A percentile compares a stretch with the other conserved stretches of the same genome.
Conservation (phyloP, 2,113 vertebrate species). For the Paratilapia polleni region DNA sequence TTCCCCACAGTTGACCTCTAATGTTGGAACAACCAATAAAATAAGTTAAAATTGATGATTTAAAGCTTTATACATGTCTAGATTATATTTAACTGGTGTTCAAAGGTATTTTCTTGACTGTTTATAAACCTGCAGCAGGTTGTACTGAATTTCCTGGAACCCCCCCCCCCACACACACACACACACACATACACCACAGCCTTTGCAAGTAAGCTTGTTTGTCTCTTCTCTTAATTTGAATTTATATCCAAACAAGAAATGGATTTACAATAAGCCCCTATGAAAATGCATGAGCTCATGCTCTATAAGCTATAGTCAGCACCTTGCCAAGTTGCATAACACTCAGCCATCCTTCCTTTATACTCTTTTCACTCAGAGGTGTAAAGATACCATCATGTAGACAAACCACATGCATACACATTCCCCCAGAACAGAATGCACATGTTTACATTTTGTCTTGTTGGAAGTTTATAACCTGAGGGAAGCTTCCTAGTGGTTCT, state of each 20-base stretch:
- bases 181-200: background rate
- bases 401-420: conserved; percentile 22
- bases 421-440: background rate
- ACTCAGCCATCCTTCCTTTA: conserved; percentile 3
- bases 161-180: no score
- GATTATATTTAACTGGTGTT: background rate
- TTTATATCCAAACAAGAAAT: background rate
- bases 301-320: conserved; percentile 1
- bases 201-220: background rate
- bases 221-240: background rate
- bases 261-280: background rate
- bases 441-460: background rate
- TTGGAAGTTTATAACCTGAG: conserved; percentile 8
- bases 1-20: background rate
- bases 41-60: background rate
- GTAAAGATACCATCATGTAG: background rate
- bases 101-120: background rate
- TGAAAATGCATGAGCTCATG: background rate
- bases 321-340: conserved; percentile 40
- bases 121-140: background rate
- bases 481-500: background rate
- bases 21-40: background rate
- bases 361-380: conserved; percentile 37
- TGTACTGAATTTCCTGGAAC: background rate
- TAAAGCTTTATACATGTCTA: background rate